Conservation (phyloP, 2,113 vertebrate genomes). For the Salvelinus alpinus region DNA sequence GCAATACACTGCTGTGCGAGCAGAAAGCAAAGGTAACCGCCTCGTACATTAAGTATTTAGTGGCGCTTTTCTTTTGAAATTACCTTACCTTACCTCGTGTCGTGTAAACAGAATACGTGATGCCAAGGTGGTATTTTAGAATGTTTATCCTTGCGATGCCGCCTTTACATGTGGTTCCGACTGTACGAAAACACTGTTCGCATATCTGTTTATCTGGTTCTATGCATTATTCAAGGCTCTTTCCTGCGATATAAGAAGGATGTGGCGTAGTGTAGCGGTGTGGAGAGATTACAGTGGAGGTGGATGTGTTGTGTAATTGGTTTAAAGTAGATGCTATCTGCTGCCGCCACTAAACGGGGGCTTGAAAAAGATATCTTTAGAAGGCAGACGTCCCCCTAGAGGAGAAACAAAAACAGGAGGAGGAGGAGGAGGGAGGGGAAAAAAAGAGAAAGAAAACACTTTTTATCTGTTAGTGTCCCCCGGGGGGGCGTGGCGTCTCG, state of each 20-base stretch:
- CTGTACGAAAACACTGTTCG: slow-evolving; percentile 36
- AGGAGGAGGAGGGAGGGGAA: background rate
- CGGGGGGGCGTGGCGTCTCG: slow-evolving; percentile 51
- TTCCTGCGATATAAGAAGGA: slow-evolving; percentile 13
- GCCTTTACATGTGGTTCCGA: slow-evolving; percentile 9
- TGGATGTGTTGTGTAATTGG: slow-evolving; percentile 77
- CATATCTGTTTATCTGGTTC: slow-evolving; percentile 32
- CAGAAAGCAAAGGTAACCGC: slow-evolving; percentile 65
- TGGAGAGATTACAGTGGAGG: slow-evolving; percentile 50
- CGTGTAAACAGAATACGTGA: slow-evolving; percentile 79
- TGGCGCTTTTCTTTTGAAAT: slow-evolving; percentile 70
- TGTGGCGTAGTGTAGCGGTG: slow-evolving; percentile 13
- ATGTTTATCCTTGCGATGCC: slow-evolving; percentile 73
- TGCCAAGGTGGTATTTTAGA: slow-evolving; percentile 71
- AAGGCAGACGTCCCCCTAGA: slow-evolving; percentile 35
- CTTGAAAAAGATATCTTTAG: slow-evolving; percentile 66
- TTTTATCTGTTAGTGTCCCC: slow-evolving; percentile 60
- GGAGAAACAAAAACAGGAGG: background rate
- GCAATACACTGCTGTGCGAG: slow-evolving; percentile 44
- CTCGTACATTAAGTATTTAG: slow-evolving; percentile 79
- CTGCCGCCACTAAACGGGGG: slow-evolving; percentile 64
- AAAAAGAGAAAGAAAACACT: slow-evolving; percentile 29
- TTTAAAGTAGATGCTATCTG: slow-evolving; percentile 77
- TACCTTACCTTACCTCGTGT: slow-evolving; percentile 68
- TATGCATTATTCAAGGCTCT: slow-evolving; percentile 3